Conservation (phyloP, 1,140 invertebrate genomes). For the Belonocnema kinseyi region DNA sequence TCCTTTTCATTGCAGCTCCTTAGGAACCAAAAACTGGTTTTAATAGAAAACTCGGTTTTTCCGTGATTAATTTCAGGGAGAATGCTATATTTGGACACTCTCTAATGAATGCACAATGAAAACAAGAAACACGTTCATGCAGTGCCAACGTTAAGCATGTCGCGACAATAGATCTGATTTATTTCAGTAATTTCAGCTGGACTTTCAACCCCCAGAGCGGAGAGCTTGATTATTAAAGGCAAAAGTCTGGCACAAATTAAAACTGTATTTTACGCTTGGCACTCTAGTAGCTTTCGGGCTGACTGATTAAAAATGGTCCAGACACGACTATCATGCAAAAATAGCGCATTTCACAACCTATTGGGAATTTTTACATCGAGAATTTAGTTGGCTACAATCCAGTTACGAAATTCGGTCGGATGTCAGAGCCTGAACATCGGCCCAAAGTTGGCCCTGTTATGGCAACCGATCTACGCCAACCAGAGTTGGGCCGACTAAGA, state of each 20-base stretch:
- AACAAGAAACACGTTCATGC: constrained; percentile 24
- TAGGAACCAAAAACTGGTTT: no score
- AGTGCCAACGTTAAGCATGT: constrained; percentile 7
- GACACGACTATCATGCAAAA: background rate
- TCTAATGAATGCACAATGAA: constrained; percentile 12
- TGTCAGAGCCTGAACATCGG: no score
- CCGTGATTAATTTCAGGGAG: background rate
- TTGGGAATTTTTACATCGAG: no score
- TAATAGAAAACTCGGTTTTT: no score
- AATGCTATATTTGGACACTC: background rate
- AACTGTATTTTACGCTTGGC: constrained; percentile 21
- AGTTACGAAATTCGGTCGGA: no score
- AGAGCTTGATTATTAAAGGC: constrained; percentile 28
- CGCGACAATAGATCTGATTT: constrained; percentile 28
- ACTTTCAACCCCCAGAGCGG: background rate
- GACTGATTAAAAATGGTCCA: constrained; percentile 4
- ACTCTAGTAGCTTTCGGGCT: background rate
- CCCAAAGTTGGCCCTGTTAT: no score
- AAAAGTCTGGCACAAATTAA: constrained; percentile 27
- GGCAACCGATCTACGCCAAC: no score
- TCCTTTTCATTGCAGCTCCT: no score
- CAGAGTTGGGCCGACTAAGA: no score
- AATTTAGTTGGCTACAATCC: no score
- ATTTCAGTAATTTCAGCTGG: constrained; percentile 19
- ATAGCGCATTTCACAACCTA: background rate